Evolutionary conservation across 2,888 invertebrate genomes (phyloP), one percentile per base, ranked within the genome.

Genomic region (Melikaiella ostensackeni): DNA sequence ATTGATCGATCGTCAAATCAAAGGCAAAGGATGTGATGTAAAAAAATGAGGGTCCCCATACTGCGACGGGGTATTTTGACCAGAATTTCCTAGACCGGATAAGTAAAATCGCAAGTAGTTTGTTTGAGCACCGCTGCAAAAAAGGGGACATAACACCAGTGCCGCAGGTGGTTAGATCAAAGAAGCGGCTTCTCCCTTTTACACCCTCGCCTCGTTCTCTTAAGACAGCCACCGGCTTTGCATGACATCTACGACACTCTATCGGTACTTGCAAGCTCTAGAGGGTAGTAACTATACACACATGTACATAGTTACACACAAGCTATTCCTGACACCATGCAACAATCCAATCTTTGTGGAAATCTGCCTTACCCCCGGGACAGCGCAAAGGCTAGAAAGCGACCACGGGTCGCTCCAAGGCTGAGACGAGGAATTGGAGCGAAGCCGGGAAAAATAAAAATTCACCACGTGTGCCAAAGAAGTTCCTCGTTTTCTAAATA

Each of bases 331-430:
- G 46, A 62, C 59, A 30, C 77, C 75, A 64, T 75, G 81, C 78
- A 82, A 83, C 85, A 83, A 85, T 84, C 84, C 84, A 85, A 86
- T 86, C 84, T 85, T 81, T 77, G 78, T 79, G 75, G 81, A 85
- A 84, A 85, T 84, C 83, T 84, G 81, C 75, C 77, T 62, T 63
- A 50, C 66, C 61, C 59, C 21, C 21, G 57, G 33, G 66, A 62
- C 64, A 75, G 75, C 21, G 21, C 21, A 55, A 30, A 42, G 38
- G 50, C 33, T 24, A 75, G 50, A 73, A 50, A 30, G 33, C 6
- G 9, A 11, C 16, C 55, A 2, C 8, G 55, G 73, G 42, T 73
- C n/a, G 74, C 55, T 35, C 19, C 35, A 16, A 35, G 7, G 33
- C 38, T 30, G n/a, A 46, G 16, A 5, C 35, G n/a, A 30, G 55